Percentiles rank a stretch among this genome's conserved stretches.
Conservation (phyloP, 2,113 vertebrate species). For the Motacilla tschutschensis region DNA sequence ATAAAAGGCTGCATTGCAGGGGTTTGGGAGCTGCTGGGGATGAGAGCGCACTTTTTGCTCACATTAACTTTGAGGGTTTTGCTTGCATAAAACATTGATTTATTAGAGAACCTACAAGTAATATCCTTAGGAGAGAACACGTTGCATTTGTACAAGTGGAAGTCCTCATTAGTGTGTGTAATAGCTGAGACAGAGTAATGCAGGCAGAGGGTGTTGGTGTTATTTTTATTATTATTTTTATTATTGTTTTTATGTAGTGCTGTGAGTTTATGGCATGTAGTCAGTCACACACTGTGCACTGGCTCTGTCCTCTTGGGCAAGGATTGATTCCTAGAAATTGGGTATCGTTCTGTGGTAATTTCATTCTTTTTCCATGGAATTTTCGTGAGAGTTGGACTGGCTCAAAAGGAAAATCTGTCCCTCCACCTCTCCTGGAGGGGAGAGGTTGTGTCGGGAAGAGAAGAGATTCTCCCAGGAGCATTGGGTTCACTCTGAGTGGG, state of each 20-base stretch:
- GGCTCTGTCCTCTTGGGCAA: neutral
- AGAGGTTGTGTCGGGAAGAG: neutral
- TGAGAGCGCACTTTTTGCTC: constrained; percentile 37
- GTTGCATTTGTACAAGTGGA: neutral
- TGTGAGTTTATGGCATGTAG: neutral
- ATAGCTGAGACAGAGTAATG: neutral
- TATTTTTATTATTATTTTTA: neutral
- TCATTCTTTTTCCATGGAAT: neutral
- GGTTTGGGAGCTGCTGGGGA: constrained; percentile 39
- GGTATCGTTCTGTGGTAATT: neutral
- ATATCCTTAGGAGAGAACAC: neutral
- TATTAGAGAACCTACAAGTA: constrained; percentile 7
- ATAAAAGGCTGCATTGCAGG: constrained; percentile 53
- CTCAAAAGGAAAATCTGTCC: neutral
- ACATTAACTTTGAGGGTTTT: constrained; percentile 12
- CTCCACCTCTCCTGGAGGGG: neutral
- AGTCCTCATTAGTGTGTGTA: neutral
- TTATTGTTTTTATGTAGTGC: neutral
- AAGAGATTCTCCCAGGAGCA: neutral
- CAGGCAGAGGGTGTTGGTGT: neutral
- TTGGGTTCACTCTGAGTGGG: neutral
- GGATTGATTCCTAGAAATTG: neutral
- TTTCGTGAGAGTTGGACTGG: neutral
- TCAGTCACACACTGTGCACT: neutral
- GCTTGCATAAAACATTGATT: constrained; percentile 28